These are phyloP conservation scores for Saccopteryx bilineata DNA, from an alignment of 2,113 vertebrate genomes.

Conservation along the genomic window DNA sequence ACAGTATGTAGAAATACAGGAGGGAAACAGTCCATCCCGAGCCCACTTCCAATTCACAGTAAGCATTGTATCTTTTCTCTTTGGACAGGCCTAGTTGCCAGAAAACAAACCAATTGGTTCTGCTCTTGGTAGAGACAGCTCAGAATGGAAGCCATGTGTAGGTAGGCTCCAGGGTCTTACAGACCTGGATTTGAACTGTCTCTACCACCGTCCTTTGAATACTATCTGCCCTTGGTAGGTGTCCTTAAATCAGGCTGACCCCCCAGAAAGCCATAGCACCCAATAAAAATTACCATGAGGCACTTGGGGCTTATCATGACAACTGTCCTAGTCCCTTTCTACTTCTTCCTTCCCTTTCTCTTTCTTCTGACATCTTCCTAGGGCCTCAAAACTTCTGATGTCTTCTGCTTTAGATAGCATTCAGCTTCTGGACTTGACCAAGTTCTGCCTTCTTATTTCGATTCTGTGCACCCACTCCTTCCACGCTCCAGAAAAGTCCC, in stretches of 20 bases:
- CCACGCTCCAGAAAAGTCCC: neutral
- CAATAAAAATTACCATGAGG: neutral
- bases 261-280: neutral
- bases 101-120: slow-evolving; percentile 46
- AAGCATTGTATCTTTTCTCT: slow-evolving; percentile 10
- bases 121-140: neutral
- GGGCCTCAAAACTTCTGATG: neutral
- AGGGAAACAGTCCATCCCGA: slow-evolving; percentile 11
- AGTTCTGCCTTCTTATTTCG: neutral
- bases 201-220: neutral
- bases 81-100: neutral
- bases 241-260: neutral
- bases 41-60: neutral
- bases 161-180: neutral
- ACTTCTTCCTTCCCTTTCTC: neutral
- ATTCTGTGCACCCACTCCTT: neutral
- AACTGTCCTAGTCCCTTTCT: neutral
- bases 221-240: neutral
- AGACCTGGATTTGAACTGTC: neutral
- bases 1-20: slow-evolving; percentile 51
- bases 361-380: neutral
- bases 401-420: neutral
- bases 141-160: neutral
- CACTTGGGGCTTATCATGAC: neutral
- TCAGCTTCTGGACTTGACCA: neutral